Percentiles rank a stretch among this genome's conserved stretches.
These are phyloP conservation scores for Enteromius treurensis DNA, from an alignment of 2,797 vertebrate species.

Conservation along the genomic window DNA sequence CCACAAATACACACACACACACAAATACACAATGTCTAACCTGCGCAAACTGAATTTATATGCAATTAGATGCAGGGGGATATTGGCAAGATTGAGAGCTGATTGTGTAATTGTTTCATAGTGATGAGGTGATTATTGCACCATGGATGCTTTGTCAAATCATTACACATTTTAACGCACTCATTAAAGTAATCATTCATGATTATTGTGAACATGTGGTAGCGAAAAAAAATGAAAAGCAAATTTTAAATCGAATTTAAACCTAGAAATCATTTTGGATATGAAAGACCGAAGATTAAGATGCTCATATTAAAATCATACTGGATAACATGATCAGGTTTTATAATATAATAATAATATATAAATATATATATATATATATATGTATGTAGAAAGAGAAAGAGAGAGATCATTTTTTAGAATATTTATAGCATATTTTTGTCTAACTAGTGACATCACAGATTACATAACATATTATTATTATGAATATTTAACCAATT, in stretches of 20 bases:
- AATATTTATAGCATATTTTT: no score
- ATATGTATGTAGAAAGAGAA: no score
- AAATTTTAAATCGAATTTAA: background rate
- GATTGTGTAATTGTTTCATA: background rate
- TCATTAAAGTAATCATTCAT: background rate
- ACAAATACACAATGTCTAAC: background rate
- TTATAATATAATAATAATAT: no score
- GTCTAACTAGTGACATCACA: no score
- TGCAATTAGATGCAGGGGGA: background rate
- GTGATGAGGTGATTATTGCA: background rate
- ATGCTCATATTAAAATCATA: background rate
- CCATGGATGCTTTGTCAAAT: background rate
- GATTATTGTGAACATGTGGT: background rate
- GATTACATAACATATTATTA: background rate
- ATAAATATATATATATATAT: no score
- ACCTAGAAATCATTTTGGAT: background rate
- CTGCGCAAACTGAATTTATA: constrained; percentile 7
- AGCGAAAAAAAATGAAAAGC: background rate
- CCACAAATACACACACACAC: background rate
- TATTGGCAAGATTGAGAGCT: background rate
- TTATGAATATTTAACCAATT: background rate
- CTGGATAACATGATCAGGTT: background rate
- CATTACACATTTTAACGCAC: background rate
- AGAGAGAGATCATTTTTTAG: no score
- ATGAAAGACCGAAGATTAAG: no score